phyloP scores from a whole-genome alignment of 2,113 vertebrate genomes.

The Albula glossodonta region DNA sequence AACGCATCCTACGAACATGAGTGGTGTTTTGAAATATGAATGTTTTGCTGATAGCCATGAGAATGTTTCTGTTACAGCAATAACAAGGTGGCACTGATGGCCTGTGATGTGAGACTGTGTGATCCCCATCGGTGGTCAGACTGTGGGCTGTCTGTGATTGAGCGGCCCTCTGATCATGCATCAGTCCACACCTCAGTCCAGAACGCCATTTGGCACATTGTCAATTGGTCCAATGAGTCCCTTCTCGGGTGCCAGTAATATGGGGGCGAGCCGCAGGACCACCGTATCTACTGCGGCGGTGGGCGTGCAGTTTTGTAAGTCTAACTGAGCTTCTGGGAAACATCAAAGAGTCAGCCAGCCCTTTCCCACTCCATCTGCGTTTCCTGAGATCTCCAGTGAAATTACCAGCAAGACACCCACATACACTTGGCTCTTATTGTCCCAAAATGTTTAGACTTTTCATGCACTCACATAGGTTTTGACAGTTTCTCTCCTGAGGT shows the following conservation, averaged over 20 bases:
- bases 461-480: neutral
- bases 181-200: neutral
- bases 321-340: neutral
- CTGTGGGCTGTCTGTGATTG: conserved; percentile 7
- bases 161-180: neutral
- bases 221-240: neutral
- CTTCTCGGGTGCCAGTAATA: neutral
- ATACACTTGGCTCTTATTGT: neutral
- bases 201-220: neutral
- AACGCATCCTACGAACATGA: no score
- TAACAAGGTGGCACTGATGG: neutral
- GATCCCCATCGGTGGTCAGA: neutral
- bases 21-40: neutral
- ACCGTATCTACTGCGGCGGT: neutral
- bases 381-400: neutral
- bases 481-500: neutral
- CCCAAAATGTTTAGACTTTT: neutral
- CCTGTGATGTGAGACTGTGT: neutral
- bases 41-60: neutral
- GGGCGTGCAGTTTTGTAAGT: neutral
- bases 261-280: neutral
- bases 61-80: neutral
- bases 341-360: neutral
- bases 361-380: neutral
- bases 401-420: neutral